These are phyloP conservation scores for Pseudomyrmex cubaensis DNA, from an alignment of 1,140 invertebrate genomes.

Conservation along the genomic window DNA sequence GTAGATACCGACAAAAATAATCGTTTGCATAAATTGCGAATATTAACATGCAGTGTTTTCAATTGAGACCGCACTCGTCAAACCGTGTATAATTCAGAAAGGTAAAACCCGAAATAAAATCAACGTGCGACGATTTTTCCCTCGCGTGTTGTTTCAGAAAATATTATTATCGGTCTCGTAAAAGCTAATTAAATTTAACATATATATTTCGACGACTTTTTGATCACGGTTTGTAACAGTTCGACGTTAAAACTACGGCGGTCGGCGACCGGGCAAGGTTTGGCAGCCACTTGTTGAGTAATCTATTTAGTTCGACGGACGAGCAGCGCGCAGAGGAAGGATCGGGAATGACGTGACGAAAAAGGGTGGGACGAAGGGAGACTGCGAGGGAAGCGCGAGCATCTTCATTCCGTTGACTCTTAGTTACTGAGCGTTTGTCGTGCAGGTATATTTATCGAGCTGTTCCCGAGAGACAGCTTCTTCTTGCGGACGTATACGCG, in stretches of 20 bases:
- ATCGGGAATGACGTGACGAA: conserved; percentile 58
- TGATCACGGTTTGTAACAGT: conserved; percentile 6
- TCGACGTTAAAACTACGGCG: conserved; percentile 76
- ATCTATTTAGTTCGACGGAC: conserved; percentile 82
- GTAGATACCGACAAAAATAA: not conserved
- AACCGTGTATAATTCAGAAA: too few relatives aligned
- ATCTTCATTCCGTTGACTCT: conserved; percentile 55
- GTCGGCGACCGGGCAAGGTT: conserved; percentile 79
- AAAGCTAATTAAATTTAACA: conserved; percentile 21
- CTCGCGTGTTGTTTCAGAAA: too few relatives aligned
- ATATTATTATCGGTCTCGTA: not conserved
- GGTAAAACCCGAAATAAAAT: too few relatives aligned
- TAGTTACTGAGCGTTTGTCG: conserved; percentile 22
- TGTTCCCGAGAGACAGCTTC: conserved; percentile 22
- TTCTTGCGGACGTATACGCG: not conserved
- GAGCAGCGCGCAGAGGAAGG: conserved; percentile 68
- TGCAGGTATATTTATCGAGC: conserved; percentile 22
- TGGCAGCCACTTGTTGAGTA: conserved; percentile 85
- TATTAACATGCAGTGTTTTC: not conserved
- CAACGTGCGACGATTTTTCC: too few relatives aligned
- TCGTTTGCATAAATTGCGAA: not conserved
- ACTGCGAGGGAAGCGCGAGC: not conserved
- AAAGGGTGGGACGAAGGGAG: conserved; percentile 34
- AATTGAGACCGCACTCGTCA: not conserved
- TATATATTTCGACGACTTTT: conserved; percentile 28